A percentile compares a stretch with the other conserved stretches of the same genome.
Evolutionary conservation across 2,888 invertebrate species (phyloP).

Genomic region (Chymomyza amoena): DNA sequence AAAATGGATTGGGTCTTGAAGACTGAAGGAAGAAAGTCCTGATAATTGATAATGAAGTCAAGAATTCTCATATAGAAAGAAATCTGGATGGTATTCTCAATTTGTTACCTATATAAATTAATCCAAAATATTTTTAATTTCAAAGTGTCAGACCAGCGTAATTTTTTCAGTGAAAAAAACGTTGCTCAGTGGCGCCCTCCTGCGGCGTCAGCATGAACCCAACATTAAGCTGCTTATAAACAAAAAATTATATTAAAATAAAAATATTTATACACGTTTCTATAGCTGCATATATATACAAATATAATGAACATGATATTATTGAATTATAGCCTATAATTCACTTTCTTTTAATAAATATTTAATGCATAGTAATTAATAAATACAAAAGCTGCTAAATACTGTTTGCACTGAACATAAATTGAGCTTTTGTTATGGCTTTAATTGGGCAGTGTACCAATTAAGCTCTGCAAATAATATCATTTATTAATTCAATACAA

Average conservation of each 20-base stretch:
- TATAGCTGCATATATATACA: too few species aligned
- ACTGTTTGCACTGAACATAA: slow-evolving; percentile 47
- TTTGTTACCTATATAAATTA: too few species aligned
- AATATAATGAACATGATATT: slow-evolving; percentile 10
- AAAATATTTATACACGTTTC: neutral
- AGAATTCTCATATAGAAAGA: too few species aligned
- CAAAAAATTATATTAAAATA: neutral
- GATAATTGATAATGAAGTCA: too few species aligned
- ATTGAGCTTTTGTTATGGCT: slow-evolving; percentile 54
- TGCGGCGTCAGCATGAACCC: too few species aligned
- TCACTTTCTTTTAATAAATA: slow-evolving; percentile 58
- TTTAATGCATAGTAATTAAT: slow-evolving; percentile 53
- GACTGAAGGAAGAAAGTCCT: neutral
- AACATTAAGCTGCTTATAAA: too few species aligned
- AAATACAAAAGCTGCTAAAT: slow-evolving; percentile 53
- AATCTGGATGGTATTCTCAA: too few species aligned
- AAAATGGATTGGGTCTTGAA: neutral
- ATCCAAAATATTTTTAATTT: too few species aligned
- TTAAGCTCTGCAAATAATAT: slow-evolving; percentile 63
- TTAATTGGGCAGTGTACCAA: slow-evolving; percentile 39
- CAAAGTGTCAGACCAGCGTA: too few species aligned
- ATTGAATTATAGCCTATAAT: slow-evolving; percentile 13
- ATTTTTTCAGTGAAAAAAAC: too few species aligned
- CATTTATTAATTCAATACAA: slow-evolving; percentile 63
- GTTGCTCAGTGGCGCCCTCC: too few species aligned